Percentiles rank a stretch among this genome's conserved stretches.
Conservation (phyloP, 2,888 invertebrate species). For the Drosophila buzzatii region DNA sequence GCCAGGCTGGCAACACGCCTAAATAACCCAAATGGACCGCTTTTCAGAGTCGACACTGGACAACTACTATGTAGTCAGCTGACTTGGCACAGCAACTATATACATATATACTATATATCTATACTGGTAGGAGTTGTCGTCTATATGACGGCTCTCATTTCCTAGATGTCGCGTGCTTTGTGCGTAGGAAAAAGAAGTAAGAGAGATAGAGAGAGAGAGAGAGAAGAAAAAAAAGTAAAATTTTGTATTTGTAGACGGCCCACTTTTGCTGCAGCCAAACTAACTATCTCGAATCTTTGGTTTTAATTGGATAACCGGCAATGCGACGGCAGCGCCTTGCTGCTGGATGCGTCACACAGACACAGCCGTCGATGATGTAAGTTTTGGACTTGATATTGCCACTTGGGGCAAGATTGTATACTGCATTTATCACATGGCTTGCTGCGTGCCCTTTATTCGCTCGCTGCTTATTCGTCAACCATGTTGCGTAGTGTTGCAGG, state of each 20-base stretch:
- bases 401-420: slow-evolving; percentile 52
- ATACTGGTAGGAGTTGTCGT: slow-evolving; percentile 49
- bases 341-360: slow-evolving; percentile 26
- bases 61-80: slow-evolving; percentile 74
- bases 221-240: slow-evolving; percentile 9
- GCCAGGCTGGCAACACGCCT: slow-evolving; percentile 59
- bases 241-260: slow-evolving; percentile 45
- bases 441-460: slow-evolving; percentile 44
- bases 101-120: background rate
- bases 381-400: slow-evolving; percentile 78
- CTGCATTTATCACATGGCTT: slow-evolving; percentile 36
- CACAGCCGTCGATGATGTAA: slow-evolving; percentile 63
- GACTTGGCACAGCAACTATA: slow-evolving; percentile 40
- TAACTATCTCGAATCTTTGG: slow-evolving; percentile 75
- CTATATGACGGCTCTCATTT: slow-evolving; percentile 69
- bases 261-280: slow-evolving; percentile 52
- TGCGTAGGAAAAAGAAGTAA: slow-evolving; percentile 29
- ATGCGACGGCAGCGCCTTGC: slow-evolving; percentile 17
- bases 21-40: slow-evolving; percentile 71
- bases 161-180: slow-evolving; percentile 77
- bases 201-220: slow-evolving; percentile 1
- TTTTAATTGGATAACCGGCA: slow-evolving; percentile 81
- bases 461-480: slow-evolving; percentile 19
- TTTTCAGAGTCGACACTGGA: slow-evolving; percentile 55
- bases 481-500: background rate